Percentiles rank a stretch among this genome's conserved stretches.
Conservation (phyloP, 2,888 invertebrate species). For the Phanerotoma sp. region DNA sequence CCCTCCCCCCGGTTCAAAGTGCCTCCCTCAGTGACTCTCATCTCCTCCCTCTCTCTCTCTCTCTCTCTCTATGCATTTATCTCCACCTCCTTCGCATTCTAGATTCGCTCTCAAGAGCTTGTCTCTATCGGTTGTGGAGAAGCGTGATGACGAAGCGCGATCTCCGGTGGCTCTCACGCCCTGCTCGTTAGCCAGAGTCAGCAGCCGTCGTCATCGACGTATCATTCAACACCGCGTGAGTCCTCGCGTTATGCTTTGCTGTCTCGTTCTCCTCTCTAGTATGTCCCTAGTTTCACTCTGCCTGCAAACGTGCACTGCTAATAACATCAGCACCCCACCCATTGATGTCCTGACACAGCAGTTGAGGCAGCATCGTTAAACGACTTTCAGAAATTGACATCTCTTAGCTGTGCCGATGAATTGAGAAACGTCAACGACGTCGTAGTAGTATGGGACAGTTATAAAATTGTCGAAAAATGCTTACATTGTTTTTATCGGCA, state of each 20-base stretch:
- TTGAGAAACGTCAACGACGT: neutral
- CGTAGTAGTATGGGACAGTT: too few species aligned
- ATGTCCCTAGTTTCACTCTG: slow-evolving; percentile 21
- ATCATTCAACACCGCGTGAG: slow-evolving; percentile 52
- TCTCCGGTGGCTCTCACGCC: slow-evolving; percentile 51
- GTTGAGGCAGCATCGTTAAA: slow-evolving; percentile 33
- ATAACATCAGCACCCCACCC: slow-evolving; percentile 27
- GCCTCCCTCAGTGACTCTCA: slow-evolving; percentile 21
- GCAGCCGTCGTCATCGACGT: slow-evolving; percentile 58
- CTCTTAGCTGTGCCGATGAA: slow-evolving; percentile 27
- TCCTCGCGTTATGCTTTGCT: slow-evolving; percentile 35
- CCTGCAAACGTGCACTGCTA: slow-evolving; percentile 7
- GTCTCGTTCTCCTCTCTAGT: slow-evolving; percentile 22
- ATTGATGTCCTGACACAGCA: slow-evolving; percentile 50
- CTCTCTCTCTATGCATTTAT: slow-evolving; percentile 13
- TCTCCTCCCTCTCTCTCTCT: slow-evolving; percentile 16
- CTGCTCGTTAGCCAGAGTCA: slow-evolving; percentile 57
- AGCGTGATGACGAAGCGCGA: slow-evolving; percentile 56
- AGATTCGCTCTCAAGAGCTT: slow-evolving; percentile 19
- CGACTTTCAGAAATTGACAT: slow-evolving; percentile 47
- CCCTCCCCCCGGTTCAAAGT: slow-evolving; percentile 23
- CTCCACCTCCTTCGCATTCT: slow-evolving; percentile 27
- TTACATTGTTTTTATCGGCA: neutral
- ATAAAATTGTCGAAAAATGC: too few species aligned
- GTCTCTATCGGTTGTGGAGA: slow-evolving; percentile 22